Evolutionary conservation across 2,113 vertebrate species (phyloP).

Genomic region (Eptesicus fuscus): DNA sequence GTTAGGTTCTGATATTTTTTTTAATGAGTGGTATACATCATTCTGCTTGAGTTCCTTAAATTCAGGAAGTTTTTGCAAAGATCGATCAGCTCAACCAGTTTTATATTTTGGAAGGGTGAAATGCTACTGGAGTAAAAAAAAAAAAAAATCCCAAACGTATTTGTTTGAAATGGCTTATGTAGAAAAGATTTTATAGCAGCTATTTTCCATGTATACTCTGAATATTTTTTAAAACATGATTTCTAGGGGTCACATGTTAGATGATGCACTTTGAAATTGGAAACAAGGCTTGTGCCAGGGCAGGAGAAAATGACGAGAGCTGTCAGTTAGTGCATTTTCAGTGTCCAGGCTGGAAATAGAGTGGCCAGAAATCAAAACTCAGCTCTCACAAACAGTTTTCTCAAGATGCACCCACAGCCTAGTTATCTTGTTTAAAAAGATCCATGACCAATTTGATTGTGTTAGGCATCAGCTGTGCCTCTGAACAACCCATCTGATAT

Average conservation of each 20-base stretch:
- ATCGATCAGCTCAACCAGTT: background rate
- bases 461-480: background rate
- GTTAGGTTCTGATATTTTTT: background rate
- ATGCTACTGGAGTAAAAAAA: background rate
- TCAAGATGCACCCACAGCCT: background rate
- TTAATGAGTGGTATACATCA: background rate
- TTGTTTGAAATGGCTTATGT: conserved; percentile 31
- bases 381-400: background rate
- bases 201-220: conserved; percentile 15
- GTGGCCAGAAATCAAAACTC: background rate
- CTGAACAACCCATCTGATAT: background rate
- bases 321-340: background rate
- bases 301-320: background rate
- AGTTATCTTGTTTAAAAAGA: conserved; percentile 37
- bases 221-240: background rate
- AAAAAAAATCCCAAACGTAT: background rate
- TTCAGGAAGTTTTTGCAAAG: background rate
- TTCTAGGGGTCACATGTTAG: background rate
- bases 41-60: background rate
- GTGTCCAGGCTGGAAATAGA: background rate
- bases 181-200: background rate
- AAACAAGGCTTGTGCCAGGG: background rate
- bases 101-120: conserved; percentile 11
- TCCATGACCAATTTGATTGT: background rate
- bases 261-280: background rate